Evolutionary conservation across 2,888 invertebrate species (phyloP), one percentile per base, ranked within the genome.

Genomic region (Perizoma affinitatum): DNA sequence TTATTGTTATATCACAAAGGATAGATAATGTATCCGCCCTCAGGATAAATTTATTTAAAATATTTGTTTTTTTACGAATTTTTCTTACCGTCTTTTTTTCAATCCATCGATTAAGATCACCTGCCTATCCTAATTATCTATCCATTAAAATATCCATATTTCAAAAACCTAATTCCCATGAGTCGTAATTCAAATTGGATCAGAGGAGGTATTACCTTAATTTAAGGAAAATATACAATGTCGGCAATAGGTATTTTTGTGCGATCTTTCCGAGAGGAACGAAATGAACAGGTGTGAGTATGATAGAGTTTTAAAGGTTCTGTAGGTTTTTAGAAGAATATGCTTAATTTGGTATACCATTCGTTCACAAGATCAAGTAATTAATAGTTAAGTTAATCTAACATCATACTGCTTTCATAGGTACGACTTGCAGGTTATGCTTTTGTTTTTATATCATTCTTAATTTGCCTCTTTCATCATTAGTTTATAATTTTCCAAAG

Each of bases 171-270:
- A 58, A 63, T 63, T 61, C 65, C 68, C 50, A n/a, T 5, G 58
- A 66, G 66, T 54, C 74, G 74, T 83, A 80, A 80, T 77, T 72
- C 66, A 69, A 82, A 83, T 82, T 75, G 81, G 79, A 82, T 83
- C 78, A 80, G 76, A 77, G 76, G 72, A 73, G 65, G 40, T 70
- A 72, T 84, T 82, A 79, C 80, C 78, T 79, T 82, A 83, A 83
- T 71, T 71, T 63, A 70, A 66, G 66, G 68, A 68, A 72, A 65
- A 65, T 65, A 62, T 61, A 61, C 58, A 65, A 61, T 57, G 61
- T 52, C 54, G 61, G 48, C 52, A 60, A 46, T 57, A 38, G 51
- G 46, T 56, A 56, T 61, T 66, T 66, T 41, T 65, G 43, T 58
- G 45, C 51, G 44, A 64, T 58, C 58, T 60, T 10, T 5, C 54